Percentiles rank a stretch among this genome's conserved stretches.
These are phyloP conservation scores for Protodeltote pygarga DNA, from an alignment of 2,888 invertebrate genomes.

Conservation along the genomic window DNA sequence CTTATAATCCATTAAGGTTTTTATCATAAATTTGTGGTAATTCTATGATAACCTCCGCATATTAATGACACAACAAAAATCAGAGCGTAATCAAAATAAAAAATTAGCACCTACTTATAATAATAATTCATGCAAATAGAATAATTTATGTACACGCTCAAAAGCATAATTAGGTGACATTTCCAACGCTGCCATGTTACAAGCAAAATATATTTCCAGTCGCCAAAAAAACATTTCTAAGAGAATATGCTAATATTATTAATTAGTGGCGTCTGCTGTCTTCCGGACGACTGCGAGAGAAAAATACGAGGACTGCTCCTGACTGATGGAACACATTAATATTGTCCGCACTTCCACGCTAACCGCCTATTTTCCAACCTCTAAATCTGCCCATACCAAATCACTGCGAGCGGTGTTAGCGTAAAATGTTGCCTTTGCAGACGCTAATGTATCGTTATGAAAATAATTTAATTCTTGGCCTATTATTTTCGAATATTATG, in stretches of 20 bases:
- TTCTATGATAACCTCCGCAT: background rate
- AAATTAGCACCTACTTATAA: slow-evolving; percentile 12
- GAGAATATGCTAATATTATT: slow-evolving; percentile 84
- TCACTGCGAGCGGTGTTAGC: slow-evolving; percentile 30
- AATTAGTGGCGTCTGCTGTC: slow-evolving; percentile 80
- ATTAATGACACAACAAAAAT: background rate
- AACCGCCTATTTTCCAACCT: slow-evolving; percentile 72
- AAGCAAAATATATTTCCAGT: slow-evolving; percentile 54
- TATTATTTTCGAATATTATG: too few species aligned
- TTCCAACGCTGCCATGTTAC: slow-evolving; percentile 56
- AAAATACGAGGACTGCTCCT: slow-evolving; percentile 75
- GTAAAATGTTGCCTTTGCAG: slow-evolving; percentile 45
- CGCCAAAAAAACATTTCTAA: slow-evolving; percentile 66
- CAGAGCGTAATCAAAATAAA: slow-evolving; percentile 5
- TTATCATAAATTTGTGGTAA: too few species aligned
- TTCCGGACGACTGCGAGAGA: slow-evolving; percentile 73
- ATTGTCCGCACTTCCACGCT: slow-evolving; percentile 79
- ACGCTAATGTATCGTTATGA: slow-evolving; percentile 13
- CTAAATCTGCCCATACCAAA: slow-evolving; percentile 61
- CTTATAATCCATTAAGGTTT: too few species aligned
- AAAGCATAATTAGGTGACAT: slow-evolving; percentile 68
- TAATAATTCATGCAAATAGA: slow-evolving; percentile 60
- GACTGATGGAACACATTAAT: slow-evolving; percentile 83
- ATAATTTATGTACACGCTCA: slow-evolving; percentile 62
- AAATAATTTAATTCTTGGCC: background rate